Evolutionary conservation across 2,888 invertebrate genomes (phyloP).

Genomic region (Andrena bucephala): DNA sequence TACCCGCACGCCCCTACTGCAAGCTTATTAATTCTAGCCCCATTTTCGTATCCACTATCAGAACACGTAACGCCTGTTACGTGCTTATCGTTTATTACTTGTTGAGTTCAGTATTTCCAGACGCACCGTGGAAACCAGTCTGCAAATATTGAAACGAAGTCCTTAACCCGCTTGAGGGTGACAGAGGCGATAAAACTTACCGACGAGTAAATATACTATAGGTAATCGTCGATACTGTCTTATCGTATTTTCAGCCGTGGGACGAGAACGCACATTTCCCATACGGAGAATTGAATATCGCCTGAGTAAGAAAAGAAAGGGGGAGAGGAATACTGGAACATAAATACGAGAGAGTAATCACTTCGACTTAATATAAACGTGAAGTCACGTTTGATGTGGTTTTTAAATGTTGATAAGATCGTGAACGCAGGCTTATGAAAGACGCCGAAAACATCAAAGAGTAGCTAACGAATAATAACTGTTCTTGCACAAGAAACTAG

Average conservation of each 20-base stretch:
- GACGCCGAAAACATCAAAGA: not conserved
- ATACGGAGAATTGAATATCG: not conserved
- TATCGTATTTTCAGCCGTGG: conserved; percentile 40
- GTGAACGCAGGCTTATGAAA: not conserved
- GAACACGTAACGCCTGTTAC: not conserved
- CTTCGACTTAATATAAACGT: not conserved
- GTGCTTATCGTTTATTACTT: not conserved
- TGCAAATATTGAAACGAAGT: conserved; percentile 39
- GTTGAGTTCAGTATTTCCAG: not conserved
- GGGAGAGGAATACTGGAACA: not conserved
- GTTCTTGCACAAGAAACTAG: not conserved
- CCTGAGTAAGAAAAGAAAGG: not conserved
- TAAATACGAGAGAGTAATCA: not conserved
- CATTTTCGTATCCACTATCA: not conserved
- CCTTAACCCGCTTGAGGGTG: conserved; percentile 44
- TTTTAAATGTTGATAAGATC: conserved; percentile 24
- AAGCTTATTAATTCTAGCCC: not conserved
- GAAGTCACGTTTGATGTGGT: conserved; percentile 11
- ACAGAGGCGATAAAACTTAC: conserved; percentile 42
- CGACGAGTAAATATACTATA: conserved; percentile 33
- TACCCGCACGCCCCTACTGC: too few relatives aligned
- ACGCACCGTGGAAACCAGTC: not conserved
- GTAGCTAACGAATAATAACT: not conserved
- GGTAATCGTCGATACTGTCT: conserved; percentile 36
- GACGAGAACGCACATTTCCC: conserved; percentile 11